Evolutionary conservation across 2,113 vertebrate genomes (phyloP).

Genomic region (Tympanuchus pallidicinctus): DNA sequence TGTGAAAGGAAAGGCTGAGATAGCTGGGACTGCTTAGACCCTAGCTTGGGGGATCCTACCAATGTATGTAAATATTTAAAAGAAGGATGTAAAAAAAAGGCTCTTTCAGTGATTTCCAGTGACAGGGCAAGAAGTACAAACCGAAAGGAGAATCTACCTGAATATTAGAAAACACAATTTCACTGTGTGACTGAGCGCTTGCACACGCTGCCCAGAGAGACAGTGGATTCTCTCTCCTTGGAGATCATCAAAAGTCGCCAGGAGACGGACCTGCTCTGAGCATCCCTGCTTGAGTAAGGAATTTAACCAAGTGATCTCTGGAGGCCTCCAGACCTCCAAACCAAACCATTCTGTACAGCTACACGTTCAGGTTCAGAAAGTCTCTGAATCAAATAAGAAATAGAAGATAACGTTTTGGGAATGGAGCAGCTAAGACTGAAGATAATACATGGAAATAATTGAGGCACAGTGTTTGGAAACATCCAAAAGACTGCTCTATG

Average conservation of each 20-base stretch:
- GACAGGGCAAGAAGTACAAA: background rate
- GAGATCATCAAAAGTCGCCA: background rate
- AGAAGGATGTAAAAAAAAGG: background rate
- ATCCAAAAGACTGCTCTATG: background rate
- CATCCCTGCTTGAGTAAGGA: background rate
- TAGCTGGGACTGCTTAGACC: background rate
- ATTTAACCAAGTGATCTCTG: background rate
- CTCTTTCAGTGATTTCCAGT: background rate
- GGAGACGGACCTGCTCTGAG: background rate
- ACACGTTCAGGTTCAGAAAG: background rate
- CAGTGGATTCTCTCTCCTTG: too few relatives aligned
- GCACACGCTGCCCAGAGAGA: background rate
- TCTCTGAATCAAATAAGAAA: background rate
- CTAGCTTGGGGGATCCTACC: background rate
- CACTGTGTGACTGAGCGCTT: background rate
- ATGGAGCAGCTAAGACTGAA: background rate
- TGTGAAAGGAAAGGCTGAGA: background rate
- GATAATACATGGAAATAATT: background rate
- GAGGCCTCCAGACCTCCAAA: too few relatives aligned
- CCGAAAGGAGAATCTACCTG: background rate
- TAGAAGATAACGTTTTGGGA: background rate
- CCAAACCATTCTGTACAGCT: background rate
- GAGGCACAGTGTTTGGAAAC: background rate
- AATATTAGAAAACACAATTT: background rate
- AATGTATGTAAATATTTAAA: background rate